phyloP scores from a whole-genome alignment of 1,140 invertebrate genomes.

The Aphis gossypii region DNA sequence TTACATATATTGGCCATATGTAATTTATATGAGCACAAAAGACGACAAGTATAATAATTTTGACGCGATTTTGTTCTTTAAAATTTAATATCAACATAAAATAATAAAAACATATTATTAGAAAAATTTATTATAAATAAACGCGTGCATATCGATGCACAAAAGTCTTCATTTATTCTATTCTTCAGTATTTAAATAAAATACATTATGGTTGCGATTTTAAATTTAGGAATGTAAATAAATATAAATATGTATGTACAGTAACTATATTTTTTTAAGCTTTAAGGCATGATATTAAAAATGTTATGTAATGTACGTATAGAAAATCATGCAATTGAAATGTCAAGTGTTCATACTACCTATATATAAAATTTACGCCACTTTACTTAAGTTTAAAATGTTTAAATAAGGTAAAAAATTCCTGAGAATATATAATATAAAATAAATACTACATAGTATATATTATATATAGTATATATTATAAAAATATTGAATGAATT shows the following conservation, averaged over 20 bases:
- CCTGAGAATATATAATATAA: background rate
- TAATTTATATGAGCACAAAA: background rate
- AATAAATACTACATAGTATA: no score
- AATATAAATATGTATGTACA: background rate
- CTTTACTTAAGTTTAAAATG: background rate
- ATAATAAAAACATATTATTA: background rate
- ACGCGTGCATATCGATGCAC: background rate
- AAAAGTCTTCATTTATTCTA: no score
- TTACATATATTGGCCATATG: background rate
- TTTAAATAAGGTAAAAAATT: background rate
- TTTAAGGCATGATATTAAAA: background rate
- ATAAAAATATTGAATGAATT: background rate
- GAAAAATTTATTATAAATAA: background rate
- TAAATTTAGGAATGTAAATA: background rate
- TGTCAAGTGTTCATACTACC: background rate
- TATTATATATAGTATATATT: no score
- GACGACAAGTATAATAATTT: background rate
- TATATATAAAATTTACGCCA: background rate
- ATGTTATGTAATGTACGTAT: background rate
- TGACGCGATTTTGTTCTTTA: background rate
- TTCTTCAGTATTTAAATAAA: background rate
- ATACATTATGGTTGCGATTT: background rate
- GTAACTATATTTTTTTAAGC: background rate
- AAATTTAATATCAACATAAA: background rate
- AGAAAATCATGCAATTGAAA: background rate